Base-by-base conservation (phyloP, 2,888 invertebrate species). In the Mythimna impura region DNA sequence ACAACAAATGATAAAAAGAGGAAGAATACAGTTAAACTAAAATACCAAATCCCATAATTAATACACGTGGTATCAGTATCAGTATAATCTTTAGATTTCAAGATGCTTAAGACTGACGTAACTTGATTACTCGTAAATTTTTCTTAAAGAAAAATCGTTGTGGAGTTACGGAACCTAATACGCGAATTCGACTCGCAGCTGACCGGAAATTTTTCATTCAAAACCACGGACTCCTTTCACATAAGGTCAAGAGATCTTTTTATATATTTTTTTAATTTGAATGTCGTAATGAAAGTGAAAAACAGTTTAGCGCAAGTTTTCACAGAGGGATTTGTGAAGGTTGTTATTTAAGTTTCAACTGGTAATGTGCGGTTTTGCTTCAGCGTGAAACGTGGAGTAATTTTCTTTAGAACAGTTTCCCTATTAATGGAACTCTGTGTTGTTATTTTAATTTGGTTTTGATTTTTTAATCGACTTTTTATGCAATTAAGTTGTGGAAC, bases 171-270 rank as follows among this genome's bases (percentile, higher is more conserved):
- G 71, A 78, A 43, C 30, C 7, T 1, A 30, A 0, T 40, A 40
- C 12, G 1, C 0, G 1, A 68, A 1, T 12, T 30, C 0, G 2
- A 57, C 17, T 62, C 71, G 1, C 12, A 50, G 30, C 34, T 30
- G 12, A 8, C 47, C 47, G 70, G 75, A 63, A 55, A 67, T 73
- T 81, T 73, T 69, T 73, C 74, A 76, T 79, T 78, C 62, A 73
- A 78, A 78, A 85, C 76, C 70, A 66, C 66, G 63, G 34, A 71
- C 79, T 73, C 67, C 55, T 69, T 80, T 84, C 65, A 80, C 66
- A 57, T 80, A 90, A 90, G 89, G 89, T 91, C 88, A 88, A 88
- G 89, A 73, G 72, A 71, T 58, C 61, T 47, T 79, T 80, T 83
- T 87, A 84, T 84, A 76, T 80, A 30, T 30, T 30, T 80, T 86